These are phyloP conservation scores for Megaceryle alcyon DNA, from an alignment of 2,797 vertebrate genomes.

Conservation along the genomic window DNA sequence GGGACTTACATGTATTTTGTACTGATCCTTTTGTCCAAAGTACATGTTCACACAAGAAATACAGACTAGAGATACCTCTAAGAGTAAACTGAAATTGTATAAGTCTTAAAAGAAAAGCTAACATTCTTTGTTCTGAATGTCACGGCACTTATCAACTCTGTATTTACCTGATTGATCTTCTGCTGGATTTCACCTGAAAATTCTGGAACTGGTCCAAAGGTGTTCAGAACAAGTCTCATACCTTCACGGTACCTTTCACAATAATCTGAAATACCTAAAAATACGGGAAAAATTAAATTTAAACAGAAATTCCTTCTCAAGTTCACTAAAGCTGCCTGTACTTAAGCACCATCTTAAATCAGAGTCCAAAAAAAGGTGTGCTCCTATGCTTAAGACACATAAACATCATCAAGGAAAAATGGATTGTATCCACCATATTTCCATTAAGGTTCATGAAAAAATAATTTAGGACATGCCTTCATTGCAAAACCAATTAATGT, in stretches of 20 bases:
- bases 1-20: not conserved
- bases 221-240: constrained; percentile 85
- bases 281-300: not conserved
- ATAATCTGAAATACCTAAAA: constrained; percentile 89
- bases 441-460: not conserved
- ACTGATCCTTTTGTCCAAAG: not conserved
- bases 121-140: not conserved
- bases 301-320: constrained; percentile 3
- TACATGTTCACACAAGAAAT: not conserved
- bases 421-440: not conserved
- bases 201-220: constrained; percentile 90
- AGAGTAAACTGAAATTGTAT: not conserved
- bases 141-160: not conserved
- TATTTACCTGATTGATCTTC: constrained; percentile 82
- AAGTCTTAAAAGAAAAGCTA: not conserved
- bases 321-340: not conserved
- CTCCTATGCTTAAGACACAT: not conserved
- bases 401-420: not conserved
- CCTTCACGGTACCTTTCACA: constrained; percentile 88
- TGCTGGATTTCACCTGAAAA: constrained; percentile 84
- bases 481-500: not conserved
- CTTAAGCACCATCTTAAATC: not conserved
- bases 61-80: not conserved
- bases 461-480: not conserved
- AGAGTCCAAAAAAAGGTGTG: not conserved